These are phyloP conservation scores for Coturnix japonica DNA, from an alignment of 2,113 vertebrate genomes.

Conservation along the genomic window DNA sequence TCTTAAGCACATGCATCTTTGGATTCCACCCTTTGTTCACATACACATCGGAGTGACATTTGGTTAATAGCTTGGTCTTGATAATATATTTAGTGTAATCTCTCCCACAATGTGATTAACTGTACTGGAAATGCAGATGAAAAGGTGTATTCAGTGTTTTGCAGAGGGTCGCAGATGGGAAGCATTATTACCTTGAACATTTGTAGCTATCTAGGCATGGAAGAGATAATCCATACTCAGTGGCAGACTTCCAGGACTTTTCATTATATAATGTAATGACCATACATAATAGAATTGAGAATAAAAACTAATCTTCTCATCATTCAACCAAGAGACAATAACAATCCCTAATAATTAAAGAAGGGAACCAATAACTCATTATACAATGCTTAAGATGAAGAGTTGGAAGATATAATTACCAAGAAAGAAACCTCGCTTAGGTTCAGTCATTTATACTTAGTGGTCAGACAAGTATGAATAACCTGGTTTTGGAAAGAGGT, in stretches of 20 bases:
- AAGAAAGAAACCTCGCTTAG: neutral
- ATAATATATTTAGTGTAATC: slow-evolving; percentile 64
- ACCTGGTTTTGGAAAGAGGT: neutral
- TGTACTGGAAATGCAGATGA: slow-evolving; percentile 53
- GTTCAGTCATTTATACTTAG: neutral
- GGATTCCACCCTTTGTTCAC: slow-evolving; percentile 54
- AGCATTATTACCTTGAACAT: slow-evolving; percentile 62
- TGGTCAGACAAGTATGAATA: neutral
- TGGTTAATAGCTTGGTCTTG: slow-evolving; percentile 59
- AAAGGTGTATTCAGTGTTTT: slow-evolving; percentile 69
- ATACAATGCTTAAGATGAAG: neutral
- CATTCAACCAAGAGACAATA: neutral
- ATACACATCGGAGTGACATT: slow-evolving; percentile 54
- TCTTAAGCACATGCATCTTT: slow-evolving; percentile 13
- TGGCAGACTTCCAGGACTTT: neutral
- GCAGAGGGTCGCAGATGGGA: slow-evolving; percentile 66
- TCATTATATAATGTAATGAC: slow-evolving; percentile 27
- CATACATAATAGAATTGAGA: slow-evolving; percentile 48
- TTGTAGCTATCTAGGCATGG: slow-evolving; percentile 56
- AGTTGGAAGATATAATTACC: neutral
- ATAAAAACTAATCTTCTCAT: slow-evolving; percentile 50
- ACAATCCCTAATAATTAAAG: neutral
- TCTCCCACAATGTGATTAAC: slow-evolving; percentile 65
- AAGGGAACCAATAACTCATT: neutral
- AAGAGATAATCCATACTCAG: slow-evolving; percentile 68